These are phyloP conservation scores for Agrotis clavis DNA, from an alignment of 2,888 invertebrate species.

Conservation along the genomic window DNA sequence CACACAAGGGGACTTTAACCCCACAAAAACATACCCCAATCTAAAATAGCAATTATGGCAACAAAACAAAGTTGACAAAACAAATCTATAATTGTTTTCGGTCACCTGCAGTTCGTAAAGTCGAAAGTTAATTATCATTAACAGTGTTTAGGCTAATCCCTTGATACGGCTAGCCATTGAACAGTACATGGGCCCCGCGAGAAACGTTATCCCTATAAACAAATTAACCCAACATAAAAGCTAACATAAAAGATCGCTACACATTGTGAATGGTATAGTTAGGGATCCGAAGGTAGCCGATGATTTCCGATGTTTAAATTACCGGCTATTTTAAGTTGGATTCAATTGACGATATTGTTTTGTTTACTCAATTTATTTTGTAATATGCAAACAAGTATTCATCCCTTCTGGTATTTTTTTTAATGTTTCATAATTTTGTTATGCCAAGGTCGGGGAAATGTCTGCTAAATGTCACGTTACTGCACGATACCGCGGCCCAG, in stretches of 20 bases:
- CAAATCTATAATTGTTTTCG: constrained; percentile 57
- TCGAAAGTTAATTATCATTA: constrained; percentile 60
- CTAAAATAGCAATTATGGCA: constrained; percentile 45
- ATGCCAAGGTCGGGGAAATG: too few relatives aligned
- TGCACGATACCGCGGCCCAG: too few relatives aligned
- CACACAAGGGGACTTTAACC: constrained; percentile 44
- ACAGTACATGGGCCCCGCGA: constrained; percentile 51
- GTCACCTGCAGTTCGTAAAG: constrained; percentile 41
- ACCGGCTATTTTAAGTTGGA: constrained; percentile 25
- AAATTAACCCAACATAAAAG: constrained; percentile 72
- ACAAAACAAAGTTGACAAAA: constrained; percentile 45
- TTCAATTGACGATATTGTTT: constrained; percentile 7
- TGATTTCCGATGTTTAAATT: constrained; percentile 54
- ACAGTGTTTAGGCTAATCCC: constrained; percentile 55
- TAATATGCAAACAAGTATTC: too few relatives aligned
- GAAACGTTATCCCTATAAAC: constrained; percentile 67
- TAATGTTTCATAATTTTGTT: too few relatives aligned
- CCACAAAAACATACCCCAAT: constrained; percentile 34
- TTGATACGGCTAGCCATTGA: constrained; percentile 36
- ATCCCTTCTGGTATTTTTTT: too few relatives aligned
- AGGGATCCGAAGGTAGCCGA: constrained; percentile 43
- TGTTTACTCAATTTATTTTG: not conserved
- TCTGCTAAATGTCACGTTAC: too few relatives aligned
- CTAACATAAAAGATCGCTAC: constrained; percentile 58
- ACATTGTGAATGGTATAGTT: constrained; percentile 55